Evolutionary conservation across 1,140 invertebrate species (phyloP), one percentile per base, ranked within the genome.

Genomic region (Aphaenogaster ashmeadi): DNA sequence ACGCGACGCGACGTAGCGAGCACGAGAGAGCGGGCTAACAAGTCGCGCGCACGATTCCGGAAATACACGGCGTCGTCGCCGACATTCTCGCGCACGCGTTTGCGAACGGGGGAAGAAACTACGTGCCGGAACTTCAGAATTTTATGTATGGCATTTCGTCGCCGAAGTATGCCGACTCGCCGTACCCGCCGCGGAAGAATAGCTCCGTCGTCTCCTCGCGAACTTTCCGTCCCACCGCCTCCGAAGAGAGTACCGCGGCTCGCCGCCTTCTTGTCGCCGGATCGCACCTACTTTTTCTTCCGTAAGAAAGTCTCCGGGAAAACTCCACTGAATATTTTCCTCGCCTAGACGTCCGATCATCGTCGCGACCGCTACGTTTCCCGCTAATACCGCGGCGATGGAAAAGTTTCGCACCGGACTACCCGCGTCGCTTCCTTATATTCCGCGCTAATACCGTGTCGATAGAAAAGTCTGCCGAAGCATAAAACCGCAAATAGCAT

Each of bases 301-400:
- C 85, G 85, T 89, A 88, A 90, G 90, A 93, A 93, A 94, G 92
- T 94, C 80, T 72, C 77, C 71, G 72, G 38, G 80, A 72, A 88
- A 92, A 93, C 91, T 93, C 90, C 50, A 79, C 89, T 91, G 94
- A 93, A 94, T 94, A 94, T 94, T 94, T 94, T 92, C 81, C 91
- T 87, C 85, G 88, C 90, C 84, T 90, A 86, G 88, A 81, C 69
- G 86, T 27, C 87, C 90, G 92, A 94, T 94, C 92, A 93, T 93
- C 93, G 87, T 21, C 84, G 92, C 91, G 72, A 18, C 88, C 88
- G 47, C 91, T 86, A 80, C 81, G 69, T 81, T 27, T 74, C 87
- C 90, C 81, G 66, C 90, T 93, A 92, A 93, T 93, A 91, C 88
- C 86, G 89, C 72, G 78, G 64, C 58, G 86, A 90, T 91, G 71